phyloP scores from a whole-genome alignment of 2,888 invertebrate species.

The Onchidella celtica region DNA sequence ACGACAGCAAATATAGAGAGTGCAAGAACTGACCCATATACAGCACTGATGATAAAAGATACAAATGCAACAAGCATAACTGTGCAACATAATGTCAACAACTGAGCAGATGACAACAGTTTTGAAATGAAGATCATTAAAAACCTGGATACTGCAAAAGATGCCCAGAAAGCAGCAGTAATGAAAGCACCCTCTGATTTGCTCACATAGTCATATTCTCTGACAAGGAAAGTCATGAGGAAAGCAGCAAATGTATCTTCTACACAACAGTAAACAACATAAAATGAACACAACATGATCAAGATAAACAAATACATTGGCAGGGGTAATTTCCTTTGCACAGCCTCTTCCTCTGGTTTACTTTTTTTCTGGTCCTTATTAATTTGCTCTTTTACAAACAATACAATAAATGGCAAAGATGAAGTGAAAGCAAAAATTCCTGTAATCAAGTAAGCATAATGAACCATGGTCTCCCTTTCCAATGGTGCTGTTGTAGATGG shows the following conservation, averaged over 20 bases:
- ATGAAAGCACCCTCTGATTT: constrained; percentile 73
- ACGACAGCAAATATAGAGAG: constrained; percentile 58
- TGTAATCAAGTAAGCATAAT: too few species aligned
- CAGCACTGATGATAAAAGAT: constrained; percentile 36
- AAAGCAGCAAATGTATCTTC: too few species aligned
- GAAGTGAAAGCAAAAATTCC: constrained; percentile 50
- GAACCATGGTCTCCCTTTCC: too few species aligned
- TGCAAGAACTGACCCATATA: constrained; percentile 4
- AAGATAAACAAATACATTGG: constrained; percentile 67
- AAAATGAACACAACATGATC: constrained; percentile 71
- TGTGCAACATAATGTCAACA: constrained; percentile 44
- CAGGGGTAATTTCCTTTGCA: constrained; percentile 38
- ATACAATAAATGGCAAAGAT: constrained; percentile 51
- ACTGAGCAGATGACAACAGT: constrained; percentile 69
- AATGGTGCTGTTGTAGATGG: too few species aligned
- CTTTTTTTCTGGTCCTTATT: too few species aligned
- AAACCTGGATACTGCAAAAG: constrained; percentile 78
- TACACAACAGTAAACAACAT: constrained; percentile 77
- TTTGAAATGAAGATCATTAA: constrained; percentile 76
- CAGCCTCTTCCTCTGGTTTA: constrained; percentile 36
- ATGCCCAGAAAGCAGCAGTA: constrained; percentile 79
- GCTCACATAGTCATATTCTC: constrained; percentile 77
- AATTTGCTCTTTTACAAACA: constrained; percentile 46
- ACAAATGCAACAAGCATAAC: constrained; percentile 32
- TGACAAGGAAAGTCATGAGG: too few species aligned